Evolutionary conservation across 1,140 invertebrate genomes (phyloP).

Genomic region (Lithobius niger): DNA sequence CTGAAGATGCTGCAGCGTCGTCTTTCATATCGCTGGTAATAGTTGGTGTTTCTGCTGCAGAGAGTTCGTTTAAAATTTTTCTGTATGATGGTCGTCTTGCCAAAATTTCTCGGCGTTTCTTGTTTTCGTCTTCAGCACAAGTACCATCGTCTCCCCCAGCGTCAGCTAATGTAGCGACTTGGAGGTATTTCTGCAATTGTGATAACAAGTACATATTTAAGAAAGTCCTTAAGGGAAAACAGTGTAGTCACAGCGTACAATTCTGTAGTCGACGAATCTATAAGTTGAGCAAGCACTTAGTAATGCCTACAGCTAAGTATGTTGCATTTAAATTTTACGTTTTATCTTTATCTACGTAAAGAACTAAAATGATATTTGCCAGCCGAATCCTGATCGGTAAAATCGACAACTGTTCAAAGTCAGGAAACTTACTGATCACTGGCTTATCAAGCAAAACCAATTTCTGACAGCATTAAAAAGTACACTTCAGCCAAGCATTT

Average conservation of each 20-base stretch:
- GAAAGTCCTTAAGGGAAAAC: background rate
- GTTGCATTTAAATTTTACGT: background rate
- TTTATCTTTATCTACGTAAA: background rate
- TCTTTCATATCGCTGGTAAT: slow-evolving; percentile 21
- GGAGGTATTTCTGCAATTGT: background rate
- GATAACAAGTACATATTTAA: background rate
- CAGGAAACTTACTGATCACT: no score
- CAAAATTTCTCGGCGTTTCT: slow-evolving; percentile 76
- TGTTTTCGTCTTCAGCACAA: slow-evolving; percentile 36
- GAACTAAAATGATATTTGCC: background rate
- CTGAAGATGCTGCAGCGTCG: slow-evolving; percentile 57
- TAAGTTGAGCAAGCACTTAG: no score
- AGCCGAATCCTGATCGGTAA: no score
- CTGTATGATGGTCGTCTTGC: slow-evolving; percentile 87
- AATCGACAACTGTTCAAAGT: no score
- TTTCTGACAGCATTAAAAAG: no score
- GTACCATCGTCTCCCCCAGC: slow-evolving; percentile 22
- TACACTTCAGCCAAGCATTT: no score
- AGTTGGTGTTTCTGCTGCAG: slow-evolving; percentile 18
- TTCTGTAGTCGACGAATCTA: no score
- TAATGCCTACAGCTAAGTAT: no score
- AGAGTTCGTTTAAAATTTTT: slow-evolving; percentile 90
- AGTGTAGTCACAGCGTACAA: no score
- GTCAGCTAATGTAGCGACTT: slow-evolving; percentile 14
- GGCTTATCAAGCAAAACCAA: no score